These are phyloP conservation scores for Lasioglossum malachurum DNA, from an alignment of 2,888 invertebrate genomes.

Conservation along the genomic window DNA sequence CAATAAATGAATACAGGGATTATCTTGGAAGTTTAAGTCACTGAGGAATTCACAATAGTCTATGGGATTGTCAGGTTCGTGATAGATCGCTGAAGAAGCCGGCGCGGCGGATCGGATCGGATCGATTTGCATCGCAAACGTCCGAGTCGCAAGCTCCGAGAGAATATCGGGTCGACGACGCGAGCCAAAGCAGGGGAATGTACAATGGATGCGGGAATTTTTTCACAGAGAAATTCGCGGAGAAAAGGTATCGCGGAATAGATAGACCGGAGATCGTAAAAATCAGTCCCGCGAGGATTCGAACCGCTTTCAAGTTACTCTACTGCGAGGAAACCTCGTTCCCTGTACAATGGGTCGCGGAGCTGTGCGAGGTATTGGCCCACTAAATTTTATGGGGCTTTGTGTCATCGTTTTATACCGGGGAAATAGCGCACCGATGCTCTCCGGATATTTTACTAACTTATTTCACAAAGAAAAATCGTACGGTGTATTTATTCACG, in stretches of 20 bases:
- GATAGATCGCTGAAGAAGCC: not conserved
- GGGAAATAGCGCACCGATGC: not conserved
- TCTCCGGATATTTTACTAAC: not conserved
- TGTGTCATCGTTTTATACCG: not conserved
- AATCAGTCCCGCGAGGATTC: constrained; percentile 2
- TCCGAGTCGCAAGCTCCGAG: not conserved
- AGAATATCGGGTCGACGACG: constrained; percentile 13
- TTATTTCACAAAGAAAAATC: not conserved
- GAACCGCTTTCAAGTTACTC: not conserved
- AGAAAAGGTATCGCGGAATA: not conserved
- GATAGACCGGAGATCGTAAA: not conserved
- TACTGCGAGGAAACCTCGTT: not conserved
- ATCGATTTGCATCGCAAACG: constrained; percentile 11
- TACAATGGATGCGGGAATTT: constrained; percentile 23
- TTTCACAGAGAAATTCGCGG: constrained; percentile 5
- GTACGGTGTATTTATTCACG: not conserved
- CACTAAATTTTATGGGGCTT: not conserved
- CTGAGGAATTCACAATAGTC: not conserved
- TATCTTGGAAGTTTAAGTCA: not conserved
- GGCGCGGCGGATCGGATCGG: not conserved
- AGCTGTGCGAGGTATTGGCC: not conserved
- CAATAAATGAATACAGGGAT: not conserved
- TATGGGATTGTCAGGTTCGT: not conserved
- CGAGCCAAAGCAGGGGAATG: constrained; percentile 15
- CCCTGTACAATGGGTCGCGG: not conserved